Evolutionary conservation across 2,113 vertebrate genomes (phyloP).

Genomic region (Sapayoa aenigma): DNA sequence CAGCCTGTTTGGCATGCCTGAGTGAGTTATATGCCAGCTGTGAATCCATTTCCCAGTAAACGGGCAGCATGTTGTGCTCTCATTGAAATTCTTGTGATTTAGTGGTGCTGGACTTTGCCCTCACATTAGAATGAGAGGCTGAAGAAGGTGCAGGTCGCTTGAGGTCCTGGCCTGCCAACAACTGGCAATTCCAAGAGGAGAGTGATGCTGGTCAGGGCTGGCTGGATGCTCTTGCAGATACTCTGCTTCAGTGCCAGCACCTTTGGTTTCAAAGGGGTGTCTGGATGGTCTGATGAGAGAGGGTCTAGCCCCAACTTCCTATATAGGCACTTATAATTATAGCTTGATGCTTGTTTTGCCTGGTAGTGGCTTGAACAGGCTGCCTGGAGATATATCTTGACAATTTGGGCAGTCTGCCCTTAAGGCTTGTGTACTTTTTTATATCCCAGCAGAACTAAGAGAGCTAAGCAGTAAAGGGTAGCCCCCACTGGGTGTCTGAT

Average conservation of each 20-base stretch:
- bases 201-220: background rate
- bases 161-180: background rate
- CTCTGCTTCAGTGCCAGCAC: accelerated
- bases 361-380: background rate
- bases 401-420: background rate
- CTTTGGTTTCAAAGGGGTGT: background rate
- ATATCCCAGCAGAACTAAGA: background rate
- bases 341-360: background rate
- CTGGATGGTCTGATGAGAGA: background rate
- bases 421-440: background rate
- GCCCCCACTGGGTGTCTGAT: background rate
- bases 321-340: background rate
- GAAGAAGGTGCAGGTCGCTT: background rate
- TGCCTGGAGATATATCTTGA: background rate
- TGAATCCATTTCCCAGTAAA: accelerated
- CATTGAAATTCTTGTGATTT: background rate
- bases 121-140: background rate
- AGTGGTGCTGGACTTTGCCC: background rate
- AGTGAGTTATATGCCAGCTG: background rate
- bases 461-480: background rate
- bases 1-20: background rate
- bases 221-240: background rate
- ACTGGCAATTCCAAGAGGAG: background rate
- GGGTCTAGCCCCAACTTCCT: background rate
- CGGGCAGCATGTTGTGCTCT: accelerated